Evolutionary conservation across 2,113 vertebrate species (phyloP).

Genomic region (Blennius ocellaris): DNA sequence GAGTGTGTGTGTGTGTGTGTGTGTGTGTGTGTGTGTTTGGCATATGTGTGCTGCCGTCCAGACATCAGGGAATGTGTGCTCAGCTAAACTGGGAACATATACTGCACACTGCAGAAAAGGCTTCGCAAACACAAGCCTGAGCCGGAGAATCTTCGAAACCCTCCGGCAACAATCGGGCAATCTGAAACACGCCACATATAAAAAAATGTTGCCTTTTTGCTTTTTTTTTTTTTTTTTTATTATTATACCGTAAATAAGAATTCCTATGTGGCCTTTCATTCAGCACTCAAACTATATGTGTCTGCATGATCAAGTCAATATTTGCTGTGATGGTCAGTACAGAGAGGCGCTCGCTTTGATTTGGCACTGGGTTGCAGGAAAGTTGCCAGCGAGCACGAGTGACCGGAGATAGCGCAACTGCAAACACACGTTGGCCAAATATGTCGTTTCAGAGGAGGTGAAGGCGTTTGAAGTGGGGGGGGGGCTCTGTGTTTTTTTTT

Average conservation of each 20-base stretch:
- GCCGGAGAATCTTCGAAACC: background rate
- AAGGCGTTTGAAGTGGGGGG: background rate
- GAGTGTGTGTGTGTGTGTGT: background rate
- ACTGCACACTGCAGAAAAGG: conserved; percentile 21
- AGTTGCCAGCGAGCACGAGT: background rate
- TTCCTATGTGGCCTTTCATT: conserved; percentile 10
- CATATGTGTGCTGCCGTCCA: conserved; percentile 33
- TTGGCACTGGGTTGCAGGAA: background rate
- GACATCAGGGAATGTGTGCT: conserved; percentile 54
- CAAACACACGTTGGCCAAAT: background rate
- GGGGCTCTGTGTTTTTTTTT: background rate
- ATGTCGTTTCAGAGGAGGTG: background rate
- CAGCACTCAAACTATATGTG: conserved; percentile 4
- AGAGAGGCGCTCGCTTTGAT: conserved; percentile 32
- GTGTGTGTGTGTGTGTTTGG: conserved; percentile 6
- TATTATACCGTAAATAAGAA: conserved; percentile 28
- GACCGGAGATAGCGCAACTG: background rate
- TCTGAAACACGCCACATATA: background rate
- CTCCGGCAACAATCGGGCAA: background rate
- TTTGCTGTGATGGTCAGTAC: conserved; percentile 13
- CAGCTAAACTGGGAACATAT: conserved; percentile 59
- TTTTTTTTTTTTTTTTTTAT: background rate
- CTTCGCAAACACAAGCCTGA: conserved; percentile 1
- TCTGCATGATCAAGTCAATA: too few relatives aligned
- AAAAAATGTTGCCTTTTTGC: conserved; percentile 1